Conservation (phyloP, 2,113 vertebrate genomes). For the Neogobius melanostomus region DNA sequence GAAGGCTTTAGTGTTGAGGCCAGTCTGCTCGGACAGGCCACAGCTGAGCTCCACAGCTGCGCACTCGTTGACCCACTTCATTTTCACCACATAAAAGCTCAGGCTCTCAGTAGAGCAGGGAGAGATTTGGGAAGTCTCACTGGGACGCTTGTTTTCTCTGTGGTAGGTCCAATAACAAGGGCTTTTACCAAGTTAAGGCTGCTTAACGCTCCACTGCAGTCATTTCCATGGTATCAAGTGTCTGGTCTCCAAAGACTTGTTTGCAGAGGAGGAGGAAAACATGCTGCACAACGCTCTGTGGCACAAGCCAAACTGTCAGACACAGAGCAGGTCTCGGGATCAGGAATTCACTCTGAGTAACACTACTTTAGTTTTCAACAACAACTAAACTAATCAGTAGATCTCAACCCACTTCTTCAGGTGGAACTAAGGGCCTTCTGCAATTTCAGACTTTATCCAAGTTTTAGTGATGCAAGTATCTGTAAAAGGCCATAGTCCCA, state of each 20-base stretch:
- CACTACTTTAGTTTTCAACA: no score
- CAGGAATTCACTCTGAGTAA: no score
- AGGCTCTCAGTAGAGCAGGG: slow-evolving; percentile 28
- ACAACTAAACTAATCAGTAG: no score
- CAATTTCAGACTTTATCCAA: no score
- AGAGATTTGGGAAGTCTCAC: slow-evolving; percentile 9
- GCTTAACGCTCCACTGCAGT: neutral
- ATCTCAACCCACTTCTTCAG: no score
- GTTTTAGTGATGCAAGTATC: no score
- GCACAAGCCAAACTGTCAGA: slow-evolving; percentile 19
- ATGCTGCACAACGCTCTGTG: slow-evolving; percentile 30
- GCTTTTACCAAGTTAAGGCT: slow-evolving; percentile 4
- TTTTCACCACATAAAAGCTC: slow-evolving; percentile 44
- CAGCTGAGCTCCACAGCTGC: slow-evolving; percentile 56
- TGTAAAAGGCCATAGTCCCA: no score
- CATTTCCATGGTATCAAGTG: slow-evolving; percentile 11
- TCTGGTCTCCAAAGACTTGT: slow-evolving; percentile 14
- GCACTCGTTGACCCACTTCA: slow-evolving; percentile 59
- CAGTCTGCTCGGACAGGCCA: slow-evolving; percentile 61
- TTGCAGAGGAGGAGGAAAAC: slow-evolving; percentile 33
- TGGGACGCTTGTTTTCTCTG: slow-evolving; percentile 10
- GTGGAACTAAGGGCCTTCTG: no score
- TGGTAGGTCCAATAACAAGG: slow-evolving; percentile 11
- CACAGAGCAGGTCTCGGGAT: no score
- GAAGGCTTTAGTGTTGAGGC: slow-evolving; percentile 46